Base-by-base conservation (phyloP, 2,113 vertebrate genomes). In the Peromyscus maniculatus region DNA sequence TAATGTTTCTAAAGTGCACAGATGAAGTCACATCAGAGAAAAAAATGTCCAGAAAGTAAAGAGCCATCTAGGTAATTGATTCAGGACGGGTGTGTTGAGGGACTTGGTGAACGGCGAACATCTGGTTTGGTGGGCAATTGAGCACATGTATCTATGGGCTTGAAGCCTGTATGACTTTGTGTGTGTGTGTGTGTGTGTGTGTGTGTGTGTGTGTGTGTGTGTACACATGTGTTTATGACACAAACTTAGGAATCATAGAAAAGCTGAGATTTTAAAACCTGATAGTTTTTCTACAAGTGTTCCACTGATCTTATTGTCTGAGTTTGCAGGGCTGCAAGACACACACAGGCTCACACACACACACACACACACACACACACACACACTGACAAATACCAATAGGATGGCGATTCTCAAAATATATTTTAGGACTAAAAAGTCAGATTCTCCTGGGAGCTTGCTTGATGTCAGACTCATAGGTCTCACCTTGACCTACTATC, bases 191-290 rank as follows among this genome's bases (percentile, higher is more conserved):
- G 49, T 43, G 6, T 17, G n/a, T 57, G 31, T 82, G 31, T n/a
- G 49, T 43, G 6, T 17, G n/a, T 7, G 33, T 1, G 4, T 5
- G 52, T 3, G 74, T 2, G 52, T 7, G 33, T 1, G 4, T 5
- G 52, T 3, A 39, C 39, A 26, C 36, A 31, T 62, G 39, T 87
- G 84, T 46, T 52, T 82, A 39, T 46, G 26, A 36, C 4, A 8
- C 62, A 67, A 16, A 59, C 79, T 59, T 89, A 33, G 33, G 69
- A 87, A 66, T 84, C 13, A 84, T 66, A 52, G 91, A 36, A 71
- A 86, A 89, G 36, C 28, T 12, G 31, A 74, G 22, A 33, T n/a
- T 93, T 89, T 97, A 83, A 57, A 79, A 31, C 15, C 26, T 22
- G 46, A n/a, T 72, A 4, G 6, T 15, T 33, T 67, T 52, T 33